Base-by-base conservation (phyloP, 2,888 invertebrate species). In the Drosophila monieri region DNA sequence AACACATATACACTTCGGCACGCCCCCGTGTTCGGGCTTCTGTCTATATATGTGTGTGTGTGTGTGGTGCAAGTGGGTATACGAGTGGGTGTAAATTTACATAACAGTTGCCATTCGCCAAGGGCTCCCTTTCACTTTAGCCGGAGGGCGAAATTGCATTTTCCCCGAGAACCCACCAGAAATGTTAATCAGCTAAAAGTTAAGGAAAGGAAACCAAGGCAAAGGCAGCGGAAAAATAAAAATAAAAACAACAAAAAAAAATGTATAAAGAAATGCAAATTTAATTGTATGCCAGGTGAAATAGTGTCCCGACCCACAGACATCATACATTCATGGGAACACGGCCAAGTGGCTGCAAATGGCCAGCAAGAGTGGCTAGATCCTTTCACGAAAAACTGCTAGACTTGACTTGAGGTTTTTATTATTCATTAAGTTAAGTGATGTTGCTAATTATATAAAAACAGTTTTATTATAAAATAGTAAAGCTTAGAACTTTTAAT, bases 121-220 rank as follows among this genome's bases (percentile, higher is more conserved):
- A 64, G 66, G 54, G 55, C n/a, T 21, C 49, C 69, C 35, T 70
- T 70, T 69, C 69, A 56, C 69, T 77, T 75, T 66, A 49, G 62
- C 54, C 65, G 64, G 68, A n/a, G 23, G 58, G 51, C 55, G 74
- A 83, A 83, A 81, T 81, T 81, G 80, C 87, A 81, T 84, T 84
- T 80, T 68, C 65, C 70, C 59, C 39, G 46, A 67, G 73, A 62
- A 60, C 35, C 57, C 68, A 73, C 62, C 87, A 76, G 73, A 86
- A 88, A 89, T 88, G 89, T 89, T 88, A 88, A 88, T 88, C 89
- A 89, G 85, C 85, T 87, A 89, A 86, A 84, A 85, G 86, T 86
- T 73, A 80, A 48, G 73, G 70, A 73, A 74, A 73, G 27, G 9
- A 27, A 27, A 27, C 27, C 72, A 62, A 54, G 49, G 59, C 39